Evolutionary conservation across 2,797 vertebrate species (phyloP).

Genomic region (Artibeus jamaicensis): DNA sequence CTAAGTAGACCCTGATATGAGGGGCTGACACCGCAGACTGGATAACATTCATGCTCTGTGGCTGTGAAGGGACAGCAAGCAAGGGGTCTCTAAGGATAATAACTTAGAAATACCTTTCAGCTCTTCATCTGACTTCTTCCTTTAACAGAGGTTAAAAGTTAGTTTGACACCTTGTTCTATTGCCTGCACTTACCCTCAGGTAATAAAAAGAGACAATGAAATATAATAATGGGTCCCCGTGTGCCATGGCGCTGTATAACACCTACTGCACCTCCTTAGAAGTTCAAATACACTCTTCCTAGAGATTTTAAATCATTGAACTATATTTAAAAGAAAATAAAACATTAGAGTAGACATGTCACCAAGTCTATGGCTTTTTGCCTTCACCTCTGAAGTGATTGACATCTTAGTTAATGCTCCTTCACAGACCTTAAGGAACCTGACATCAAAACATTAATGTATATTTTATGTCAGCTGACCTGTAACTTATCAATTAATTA

Average conservation of each 20-base stretch:
- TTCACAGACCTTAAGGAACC: not conserved
- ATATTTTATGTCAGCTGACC: not conserved
- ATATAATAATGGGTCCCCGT: slow-evolving; percentile 79
- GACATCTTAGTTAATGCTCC: slow-evolving; percentile 28
- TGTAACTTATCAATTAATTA: not conserved
- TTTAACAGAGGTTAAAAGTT: slow-evolving; percentile 81
- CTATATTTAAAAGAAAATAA: slow-evolving; percentile 64
- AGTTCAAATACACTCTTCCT: slow-evolving; percentile 59
- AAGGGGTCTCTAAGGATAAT: slow-evolving; percentile 66
- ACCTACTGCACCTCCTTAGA: slow-evolving; percentile 66
- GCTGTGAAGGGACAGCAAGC: slow-evolving; percentile 66
- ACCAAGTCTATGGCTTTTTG: slow-evolving; percentile 22
- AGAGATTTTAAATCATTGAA: slow-evolving; percentile 71
- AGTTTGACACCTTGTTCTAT: slow-evolving; percentile 79
- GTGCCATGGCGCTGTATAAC: slow-evolving; percentile 46
- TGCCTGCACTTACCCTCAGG: slow-evolving; percentile 75
- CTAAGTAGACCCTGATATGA: slow-evolving; percentile 49
- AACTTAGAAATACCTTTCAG: slow-evolving; percentile 79
- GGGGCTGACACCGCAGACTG: slow-evolving; percentile 66
- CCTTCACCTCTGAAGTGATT: slow-evolving; percentile 2
- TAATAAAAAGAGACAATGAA: slow-evolving; percentile 81
- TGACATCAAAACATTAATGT: not conserved
- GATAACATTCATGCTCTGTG: slow-evolving; percentile 41
- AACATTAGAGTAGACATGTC: slow-evolving; percentile 59
- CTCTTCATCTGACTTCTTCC: slow-evolving; percentile 75